These are phyloP conservation scores for Unio delphinus DNA, from an alignment of 2,888 invertebrate species.

Conservation along the genomic window DNA sequence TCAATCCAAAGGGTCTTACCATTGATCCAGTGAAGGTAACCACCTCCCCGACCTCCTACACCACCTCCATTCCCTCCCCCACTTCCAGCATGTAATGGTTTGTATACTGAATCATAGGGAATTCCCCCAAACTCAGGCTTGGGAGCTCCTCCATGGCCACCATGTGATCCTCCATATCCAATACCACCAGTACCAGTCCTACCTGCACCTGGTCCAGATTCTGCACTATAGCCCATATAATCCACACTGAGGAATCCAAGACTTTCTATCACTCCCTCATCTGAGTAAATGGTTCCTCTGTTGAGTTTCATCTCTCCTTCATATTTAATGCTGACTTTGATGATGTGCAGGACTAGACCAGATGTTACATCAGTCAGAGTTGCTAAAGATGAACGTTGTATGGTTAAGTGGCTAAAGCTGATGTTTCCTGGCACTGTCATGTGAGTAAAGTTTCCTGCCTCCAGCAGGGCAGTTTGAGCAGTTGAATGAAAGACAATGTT, in stretches of 20 bases:
- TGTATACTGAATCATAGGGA: slow-evolving; percentile 55
- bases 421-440: slow-evolving; percentile 49
- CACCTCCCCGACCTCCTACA: slow-evolving; percentile 53
- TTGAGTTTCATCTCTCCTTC: slow-evolving; percentile 49
- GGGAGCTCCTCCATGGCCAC: slow-evolving; percentile 58
- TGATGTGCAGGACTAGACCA: slow-evolving; percentile 36
- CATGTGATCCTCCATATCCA: slow-evolving; percentile 56
- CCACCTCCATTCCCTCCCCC: slow-evolving; percentile 54
- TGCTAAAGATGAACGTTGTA: slow-evolving; percentile 48
- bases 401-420: slow-evolving; percentile 40
- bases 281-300: slow-evolving; percentile 43
- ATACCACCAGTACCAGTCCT: slow-evolving; percentile 9
- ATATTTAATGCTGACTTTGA: slow-evolving; percentile 47
- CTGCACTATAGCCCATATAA: slow-evolving; percentile 36
- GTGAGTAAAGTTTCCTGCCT: slow-evolving; percentile 40
- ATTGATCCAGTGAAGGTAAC: slow-evolving; percentile 48
- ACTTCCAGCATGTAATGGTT: slow-evolving; percentile 46
- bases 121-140: slow-evolving; percentile 38
- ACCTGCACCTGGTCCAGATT: slow-evolving; percentile 46
- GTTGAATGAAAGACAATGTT: slow-evolving; percentile 42
- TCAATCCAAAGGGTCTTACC: slow-evolving; percentile 49
- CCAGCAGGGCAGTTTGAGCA: slow-evolving; percentile 53
- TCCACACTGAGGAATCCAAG: slow-evolving; percentile 40
- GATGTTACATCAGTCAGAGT: slow-evolving; percentile 39
- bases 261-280: slow-evolving; percentile 48